A percentile compares a stretch with the other conserved stretches of the same genome.
Evolutionary conservation across 2,113 vertebrate species (phyloP).

Genomic region (Sinocyclocheilus maitianheensis): DNA sequence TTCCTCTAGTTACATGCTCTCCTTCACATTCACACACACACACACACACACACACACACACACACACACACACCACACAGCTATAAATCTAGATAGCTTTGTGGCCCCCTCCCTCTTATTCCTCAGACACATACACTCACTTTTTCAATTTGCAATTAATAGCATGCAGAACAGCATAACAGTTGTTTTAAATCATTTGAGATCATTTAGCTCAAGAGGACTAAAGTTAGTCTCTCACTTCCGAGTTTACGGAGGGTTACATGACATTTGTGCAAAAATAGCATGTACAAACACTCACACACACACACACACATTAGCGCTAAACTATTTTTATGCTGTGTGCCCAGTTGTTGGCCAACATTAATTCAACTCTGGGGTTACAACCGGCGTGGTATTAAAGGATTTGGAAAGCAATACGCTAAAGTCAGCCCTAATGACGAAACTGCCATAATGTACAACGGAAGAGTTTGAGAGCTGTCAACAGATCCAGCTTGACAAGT

Average conservation of each 20-base stretch:
- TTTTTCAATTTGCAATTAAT: constrained; percentile 13
- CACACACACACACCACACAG: no score
- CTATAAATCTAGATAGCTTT: constrained; percentile 7
- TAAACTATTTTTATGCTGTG: constrained; percentile 52
- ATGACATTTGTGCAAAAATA: constrained; percentile 46
- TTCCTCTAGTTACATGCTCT: constrained; percentile 20
- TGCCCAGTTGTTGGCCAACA: constrained; percentile 14
- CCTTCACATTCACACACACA: not conserved
- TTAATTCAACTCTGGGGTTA: constrained; percentile 38
- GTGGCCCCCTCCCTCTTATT: not conserved
- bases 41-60: no score
- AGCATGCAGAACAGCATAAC: not conserved
- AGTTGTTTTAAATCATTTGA: constrained; percentile 21
- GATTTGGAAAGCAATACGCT: not conserved
- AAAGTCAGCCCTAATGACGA: not conserved
- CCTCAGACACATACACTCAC: not conserved
- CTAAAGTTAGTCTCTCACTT: constrained; percentile 31
- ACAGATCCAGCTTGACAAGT: not conserved
- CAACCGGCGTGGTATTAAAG: constrained; percentile 7
- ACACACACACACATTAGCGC: not conserved
- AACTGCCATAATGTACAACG: not conserved
- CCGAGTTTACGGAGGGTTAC: constrained; percentile 36
- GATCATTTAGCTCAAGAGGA: not conserved
- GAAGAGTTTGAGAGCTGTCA: not conserved
- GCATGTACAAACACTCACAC: constrained; percentile 21